These are phyloP conservation scores for Merops nubicus DNA, from an alignment of 2,113 vertebrate genomes.

Conservation along the genomic window DNA sequence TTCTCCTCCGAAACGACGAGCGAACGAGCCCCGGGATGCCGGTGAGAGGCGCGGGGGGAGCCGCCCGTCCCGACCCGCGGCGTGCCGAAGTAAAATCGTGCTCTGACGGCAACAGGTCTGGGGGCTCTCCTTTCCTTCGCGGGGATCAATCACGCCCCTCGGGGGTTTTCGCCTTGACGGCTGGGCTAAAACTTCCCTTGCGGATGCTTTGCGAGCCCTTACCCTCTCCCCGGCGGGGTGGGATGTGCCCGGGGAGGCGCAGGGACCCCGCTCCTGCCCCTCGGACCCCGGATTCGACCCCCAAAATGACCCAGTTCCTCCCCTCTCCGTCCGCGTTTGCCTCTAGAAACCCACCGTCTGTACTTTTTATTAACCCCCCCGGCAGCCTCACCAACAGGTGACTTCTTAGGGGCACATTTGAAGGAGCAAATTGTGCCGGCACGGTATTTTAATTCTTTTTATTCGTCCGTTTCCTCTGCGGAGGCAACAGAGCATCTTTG, in stretches of 20 bases:
- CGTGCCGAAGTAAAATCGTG: conserved; percentile 35
- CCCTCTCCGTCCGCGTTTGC: accelerated
- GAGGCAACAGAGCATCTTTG: not conserved
- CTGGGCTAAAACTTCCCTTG: not conserved
- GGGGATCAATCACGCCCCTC: not conserved
- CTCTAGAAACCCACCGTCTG: accelerated
- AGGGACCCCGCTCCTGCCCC: not conserved
- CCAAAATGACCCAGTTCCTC: accelerated
- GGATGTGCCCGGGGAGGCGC: not conserved
- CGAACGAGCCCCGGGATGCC: not conserved
- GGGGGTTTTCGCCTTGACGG: not conserved
- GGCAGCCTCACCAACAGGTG: not conserved
- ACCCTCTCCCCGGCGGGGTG: accelerated
- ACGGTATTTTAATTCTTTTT: not conserved
- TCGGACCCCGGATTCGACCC: accelerated
- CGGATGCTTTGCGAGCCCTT: accelerated
- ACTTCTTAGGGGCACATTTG: accelerated
- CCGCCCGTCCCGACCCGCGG: not conserved
- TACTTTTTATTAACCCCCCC: accelerated
- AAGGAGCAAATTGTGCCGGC: not conserved
- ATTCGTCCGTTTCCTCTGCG: accelerated
- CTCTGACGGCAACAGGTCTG: conserved; percentile 61
- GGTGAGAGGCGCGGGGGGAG: not conserved
- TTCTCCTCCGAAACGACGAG: accelerated
- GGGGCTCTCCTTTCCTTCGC: conserved; percentile 43